These are phyloP conservation scores for Rhinogobius similis DNA, from an alignment of 2,113 vertebrate genomes.

Conservation along the genomic window DNA sequence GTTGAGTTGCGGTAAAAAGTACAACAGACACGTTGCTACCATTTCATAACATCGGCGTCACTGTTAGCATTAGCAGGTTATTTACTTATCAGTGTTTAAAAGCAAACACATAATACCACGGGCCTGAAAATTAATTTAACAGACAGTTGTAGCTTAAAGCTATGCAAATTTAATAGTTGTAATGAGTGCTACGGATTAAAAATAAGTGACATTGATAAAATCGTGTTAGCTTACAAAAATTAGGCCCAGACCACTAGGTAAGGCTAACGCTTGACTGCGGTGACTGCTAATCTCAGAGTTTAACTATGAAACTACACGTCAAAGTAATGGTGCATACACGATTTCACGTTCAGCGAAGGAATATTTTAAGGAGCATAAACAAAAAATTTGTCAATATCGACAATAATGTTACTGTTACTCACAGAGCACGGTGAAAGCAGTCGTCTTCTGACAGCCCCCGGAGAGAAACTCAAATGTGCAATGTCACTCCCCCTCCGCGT, in stretches of 20 bases:
- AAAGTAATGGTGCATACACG: neutral
- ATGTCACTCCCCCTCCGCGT: conserved; percentile 34
- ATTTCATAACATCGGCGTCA: conserved; percentile 52
- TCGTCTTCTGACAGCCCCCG: conserved; percentile 35
- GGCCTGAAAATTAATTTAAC: neutral
- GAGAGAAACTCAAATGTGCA: conserved; percentile 19
- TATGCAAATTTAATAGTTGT: neutral
- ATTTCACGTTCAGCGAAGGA: neutral
- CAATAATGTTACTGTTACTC: conserved; percentile 37
- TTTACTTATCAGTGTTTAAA: neutral
- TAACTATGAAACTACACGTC: neutral
- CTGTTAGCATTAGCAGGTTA: conserved; percentile 57
- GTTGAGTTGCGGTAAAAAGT: conserved; percentile 5
- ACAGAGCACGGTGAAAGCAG: conserved; percentile 54
- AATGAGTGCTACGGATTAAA: neutral
- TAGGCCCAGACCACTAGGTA: conserved; percentile 53
- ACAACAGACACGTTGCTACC: conserved; percentile 12
- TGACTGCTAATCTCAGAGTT: neutral
- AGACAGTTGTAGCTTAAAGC: neutral
- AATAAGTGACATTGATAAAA: neutral
- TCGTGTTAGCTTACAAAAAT: conserved; percentile 15
- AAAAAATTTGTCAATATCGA: neutral
- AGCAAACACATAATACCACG: neutral
- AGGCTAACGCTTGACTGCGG: neutral
- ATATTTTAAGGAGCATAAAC: neutral